These are phyloP conservation scores for Helleia helle DNA, from an alignment of 2,888 invertebrate genomes.

Conservation along the genomic window DNA sequence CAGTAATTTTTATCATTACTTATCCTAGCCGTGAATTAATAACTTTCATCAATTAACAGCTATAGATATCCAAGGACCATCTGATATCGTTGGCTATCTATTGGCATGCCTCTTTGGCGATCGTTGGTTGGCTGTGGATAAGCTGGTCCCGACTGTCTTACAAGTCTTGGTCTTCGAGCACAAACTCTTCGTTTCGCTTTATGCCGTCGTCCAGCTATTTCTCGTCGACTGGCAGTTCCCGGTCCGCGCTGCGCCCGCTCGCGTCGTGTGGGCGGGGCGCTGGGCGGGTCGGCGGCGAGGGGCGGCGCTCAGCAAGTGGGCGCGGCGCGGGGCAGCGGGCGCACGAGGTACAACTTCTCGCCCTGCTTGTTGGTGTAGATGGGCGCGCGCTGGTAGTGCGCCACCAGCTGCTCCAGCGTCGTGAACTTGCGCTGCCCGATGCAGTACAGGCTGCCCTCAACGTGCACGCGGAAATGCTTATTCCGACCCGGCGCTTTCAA, in stretches of 20 bases:
- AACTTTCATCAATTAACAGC: too few species aligned
- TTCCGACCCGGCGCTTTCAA: slow-evolving; percentile 97
- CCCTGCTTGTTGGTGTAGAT: slow-evolving; percentile 99
- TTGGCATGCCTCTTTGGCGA: too few species aligned
- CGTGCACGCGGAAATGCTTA: slow-evolving; percentile 99
- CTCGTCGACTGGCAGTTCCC: background rate
- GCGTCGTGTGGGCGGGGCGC: slow-evolving; percentile 1
- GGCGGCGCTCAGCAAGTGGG: slow-evolving; percentile 37
- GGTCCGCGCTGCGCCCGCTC: background rate
- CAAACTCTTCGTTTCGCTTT: too few species aligned
- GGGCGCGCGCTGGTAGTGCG: slow-evolving; percentile 98
- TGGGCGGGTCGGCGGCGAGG: slow-evolving; percentile 7
- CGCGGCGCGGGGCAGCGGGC: slow-evolving; percentile 82
- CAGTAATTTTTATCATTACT: too few species aligned
- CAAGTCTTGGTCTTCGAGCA: too few species aligned
- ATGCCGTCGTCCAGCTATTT: too few species aligned
- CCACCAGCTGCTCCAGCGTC: slow-evolving; percentile 95
- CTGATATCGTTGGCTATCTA: too few species aligned
- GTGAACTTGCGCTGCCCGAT: slow-evolving; percentile 99
- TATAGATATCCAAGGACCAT: too few species aligned
- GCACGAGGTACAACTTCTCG: slow-evolving; percentile 97
- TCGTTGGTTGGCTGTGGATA: too few species aligned
- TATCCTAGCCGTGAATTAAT: too few species aligned
- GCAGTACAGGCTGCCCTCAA: slow-evolving; percentile 92
- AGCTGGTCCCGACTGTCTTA: too few species aligned